Conservation (phyloP, 2,797 vertebrate species). For the Anniella stebbinsi region DNA sequence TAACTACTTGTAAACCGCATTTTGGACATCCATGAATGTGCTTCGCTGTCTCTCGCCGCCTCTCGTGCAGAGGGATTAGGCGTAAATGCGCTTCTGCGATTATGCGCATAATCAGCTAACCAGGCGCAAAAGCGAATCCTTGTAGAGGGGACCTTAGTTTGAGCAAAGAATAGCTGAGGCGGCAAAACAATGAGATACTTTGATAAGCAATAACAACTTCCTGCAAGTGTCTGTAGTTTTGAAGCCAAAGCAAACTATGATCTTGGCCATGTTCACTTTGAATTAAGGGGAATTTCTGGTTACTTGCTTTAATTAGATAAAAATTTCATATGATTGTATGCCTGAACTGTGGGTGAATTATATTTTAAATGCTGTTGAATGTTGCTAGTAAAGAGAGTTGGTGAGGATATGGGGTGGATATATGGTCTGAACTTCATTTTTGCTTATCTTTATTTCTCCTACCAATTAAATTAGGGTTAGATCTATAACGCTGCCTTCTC, state of each 20-base stretch:
- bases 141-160: no score
- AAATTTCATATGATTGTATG: not conserved
- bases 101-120: no score
- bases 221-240: no score
- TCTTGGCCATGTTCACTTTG: not conserved
- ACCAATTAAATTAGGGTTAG: not conserved
- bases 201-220: not conserved
- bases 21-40: no score
- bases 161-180: not conserved
- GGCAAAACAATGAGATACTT: not conserved
- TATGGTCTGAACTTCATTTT: not conserved
- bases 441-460: not conserved
- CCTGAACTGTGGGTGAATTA: constrained; percentile 2
- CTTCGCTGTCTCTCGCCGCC: no score
- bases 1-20: no score
- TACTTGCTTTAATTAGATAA: not conserved
- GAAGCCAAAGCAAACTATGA: not conserved
- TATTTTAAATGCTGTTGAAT: constrained; percentile 7
- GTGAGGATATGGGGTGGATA: not conserved
- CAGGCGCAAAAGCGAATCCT: no score
- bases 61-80: no score
- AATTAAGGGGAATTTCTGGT: not conserved
- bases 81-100: no score
- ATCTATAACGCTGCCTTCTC: not conserved
- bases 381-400: not conserved